Base-by-base conservation (phyloP, 2,113 vertebrate species). In the Pelobates fuscus region DNA sequence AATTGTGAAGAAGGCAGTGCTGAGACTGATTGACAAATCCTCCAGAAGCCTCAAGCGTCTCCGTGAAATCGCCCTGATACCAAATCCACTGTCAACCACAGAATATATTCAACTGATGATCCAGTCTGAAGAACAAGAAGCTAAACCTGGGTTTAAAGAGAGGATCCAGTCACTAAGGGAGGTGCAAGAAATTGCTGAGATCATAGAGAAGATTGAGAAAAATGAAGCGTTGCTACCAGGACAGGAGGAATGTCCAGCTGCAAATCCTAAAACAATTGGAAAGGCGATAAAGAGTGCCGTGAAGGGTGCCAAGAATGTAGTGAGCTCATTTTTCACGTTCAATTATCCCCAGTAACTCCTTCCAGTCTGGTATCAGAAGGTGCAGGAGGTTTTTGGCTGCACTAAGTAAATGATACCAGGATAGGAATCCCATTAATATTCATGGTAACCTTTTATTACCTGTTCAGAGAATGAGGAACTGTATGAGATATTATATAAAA, bases 21-120 rank as follows among this genome's bases (percentile, higher is more conserved):
- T 17, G 2, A 1, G 0, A 1, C 17, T 80, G 1, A 71, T 84
- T 0, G 0, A 77, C 1, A 2, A 0, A 0, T 67, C 77, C 11
- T 2, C 41, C 0, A 0, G 18, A 25, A 77, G 77, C 70, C 43
- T 83, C 1, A 74, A 74, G 67, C 67, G 80, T 41, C 82, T 86
- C 0, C 70, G 79, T 61, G 73, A 81, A 67, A 87, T 81, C 0
- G 80, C 81, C 0, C 76, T 87, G 65, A 84, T 54, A 55, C 77
- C 85, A 5, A 55, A 82, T n/a, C 80, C 64, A 17, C 77, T 84
- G 3, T 83, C 84, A 0, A 72, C 74, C 6, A 77, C 77, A n/a
- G 79, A 83, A 2, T 82, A 80, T 73, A 80, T 82, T 11, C 78
- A 85, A 58, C n/a, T 85, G 67, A 58, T 84, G 0, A 55, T 81